phyloP scores from a whole-genome alignment of 2,797 vertebrate species.

The Leptatherina wallacei region DNA sequence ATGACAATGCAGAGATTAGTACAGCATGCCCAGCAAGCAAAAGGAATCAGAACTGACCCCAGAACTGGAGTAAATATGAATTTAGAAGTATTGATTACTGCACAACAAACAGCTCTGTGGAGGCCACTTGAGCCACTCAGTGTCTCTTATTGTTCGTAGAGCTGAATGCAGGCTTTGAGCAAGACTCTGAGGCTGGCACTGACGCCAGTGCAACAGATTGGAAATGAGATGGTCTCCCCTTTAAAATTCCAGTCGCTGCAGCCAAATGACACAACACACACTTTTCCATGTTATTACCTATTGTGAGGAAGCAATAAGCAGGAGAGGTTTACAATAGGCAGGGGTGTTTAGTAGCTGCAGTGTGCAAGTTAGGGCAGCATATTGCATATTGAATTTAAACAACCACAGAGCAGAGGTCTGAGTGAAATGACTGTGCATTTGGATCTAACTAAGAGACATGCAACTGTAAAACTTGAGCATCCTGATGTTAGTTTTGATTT shows the following conservation, averaged over 20 bases:
- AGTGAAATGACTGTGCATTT: slow-evolving; percentile 28
- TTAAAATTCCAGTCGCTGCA: slow-evolving; percentile 28
- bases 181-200: slow-evolving; percentile 25
- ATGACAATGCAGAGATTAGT: slow-evolving; percentile 30
- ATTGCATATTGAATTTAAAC: slow-evolving; percentile 45
- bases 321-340: slow-evolving; percentile 51
- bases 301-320: slow-evolving; percentile 41
- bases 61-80: slow-evolving; percentile 43
- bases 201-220: slow-evolving; percentile 6
- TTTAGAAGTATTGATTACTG: slow-evolving; percentile 35
- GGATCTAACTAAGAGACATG: slow-evolving; percentile 20
- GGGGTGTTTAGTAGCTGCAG: slow-evolving; percentile 8
- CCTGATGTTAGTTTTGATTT: slow-evolving; percentile 35
- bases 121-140: slow-evolving; percentile 30
- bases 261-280: slow-evolving; percentile 37
- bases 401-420: slow-evolving; percentile 35
- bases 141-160: slow-evolving; percentile 32
- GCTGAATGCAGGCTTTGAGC: slow-evolving; percentile 41
- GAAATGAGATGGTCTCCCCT: slow-evolving; percentile 30
- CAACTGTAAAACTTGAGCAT: slow-evolving; percentile 17
- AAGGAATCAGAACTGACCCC: slow-evolving; percentile 19
- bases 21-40: background rate
- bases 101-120: slow-evolving; percentile 29
- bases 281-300: slow-evolving; percentile 40
- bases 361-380: slow-evolving; percentile 25